These are phyloP conservation scores for Leptopterna dolabrata DNA, from an alignment of 2,888 invertebrate species.

Conservation along the genomic window DNA sequence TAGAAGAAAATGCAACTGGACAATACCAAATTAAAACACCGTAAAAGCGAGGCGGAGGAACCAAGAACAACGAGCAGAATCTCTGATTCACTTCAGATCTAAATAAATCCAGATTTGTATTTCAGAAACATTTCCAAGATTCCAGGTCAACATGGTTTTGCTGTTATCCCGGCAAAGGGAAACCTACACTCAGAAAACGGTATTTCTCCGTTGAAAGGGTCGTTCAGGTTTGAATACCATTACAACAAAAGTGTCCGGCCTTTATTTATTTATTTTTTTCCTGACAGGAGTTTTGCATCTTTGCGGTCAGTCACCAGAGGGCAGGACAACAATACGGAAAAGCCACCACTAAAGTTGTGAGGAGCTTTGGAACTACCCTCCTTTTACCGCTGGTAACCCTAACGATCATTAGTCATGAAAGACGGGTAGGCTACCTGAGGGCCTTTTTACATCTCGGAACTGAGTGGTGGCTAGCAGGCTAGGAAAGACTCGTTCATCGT, in stretches of 20 bases:
- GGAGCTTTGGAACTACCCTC: neutral
- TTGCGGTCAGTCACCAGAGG: conserved; percentile 2
- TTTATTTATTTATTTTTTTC: neutral
- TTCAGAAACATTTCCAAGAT: too few relatives aligned
- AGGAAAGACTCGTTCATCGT: neutral
- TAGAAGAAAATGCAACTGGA: too few relatives aligned
- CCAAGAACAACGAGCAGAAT: too few relatives aligned
- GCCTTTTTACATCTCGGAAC: neutral
- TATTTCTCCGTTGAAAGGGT: neutral
- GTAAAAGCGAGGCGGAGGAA: too few relatives aligned
- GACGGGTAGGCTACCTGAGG: neutral
- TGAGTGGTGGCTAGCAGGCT: neutral
- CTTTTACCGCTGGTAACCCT: neutral
- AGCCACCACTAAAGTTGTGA: neutral
- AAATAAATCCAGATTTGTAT: too few relatives aligned
- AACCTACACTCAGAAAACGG: neutral
- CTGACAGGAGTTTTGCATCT: conserved; percentile 8
- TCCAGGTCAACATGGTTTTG: neutral
- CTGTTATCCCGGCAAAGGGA: neutral
- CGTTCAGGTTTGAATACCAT: conserved; percentile 10
- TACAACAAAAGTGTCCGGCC: neutral
- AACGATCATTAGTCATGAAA: conserved; percentile 30
- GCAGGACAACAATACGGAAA: neutral
- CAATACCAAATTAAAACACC: too few relatives aligned
- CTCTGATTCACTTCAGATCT: too few relatives aligned